Conservation (phyloP, 2,888 invertebrate species). For the Synanthedon andrenaeformis region DNA sequence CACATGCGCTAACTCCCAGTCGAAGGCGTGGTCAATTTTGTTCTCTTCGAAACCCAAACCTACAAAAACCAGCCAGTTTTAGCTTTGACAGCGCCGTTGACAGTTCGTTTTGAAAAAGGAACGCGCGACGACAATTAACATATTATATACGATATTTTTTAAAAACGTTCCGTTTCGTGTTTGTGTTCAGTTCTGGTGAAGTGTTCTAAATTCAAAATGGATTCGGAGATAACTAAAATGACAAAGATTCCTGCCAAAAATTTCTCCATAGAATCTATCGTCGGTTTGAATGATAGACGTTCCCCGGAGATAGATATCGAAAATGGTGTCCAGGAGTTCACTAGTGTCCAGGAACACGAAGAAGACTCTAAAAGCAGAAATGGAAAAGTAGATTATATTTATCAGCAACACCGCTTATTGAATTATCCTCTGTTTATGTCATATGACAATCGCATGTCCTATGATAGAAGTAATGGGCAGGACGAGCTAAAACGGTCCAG, state of each 20-base stretch:
- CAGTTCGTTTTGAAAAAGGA: neutral
- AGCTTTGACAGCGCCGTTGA: neutral
- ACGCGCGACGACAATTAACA: neutral
- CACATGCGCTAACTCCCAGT: neutral
- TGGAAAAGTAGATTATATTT: slow-evolving; percentile 55
- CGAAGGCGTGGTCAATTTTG: neutral
- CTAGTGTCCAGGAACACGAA: slow-evolving; percentile 31
- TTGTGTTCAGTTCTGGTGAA: neutral
- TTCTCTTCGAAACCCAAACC: neutral
- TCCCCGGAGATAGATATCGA: slow-evolving; percentile 64
- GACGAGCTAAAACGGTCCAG: slow-evolving; percentile 57
- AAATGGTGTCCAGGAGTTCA: slow-evolving; percentile 50
- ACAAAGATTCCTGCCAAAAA: slow-evolving; percentile 69
- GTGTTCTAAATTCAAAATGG: slow-evolving; percentile 24
- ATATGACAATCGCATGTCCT: slow-evolving; percentile 49
- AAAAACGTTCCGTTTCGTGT: neutral
- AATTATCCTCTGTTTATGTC: slow-evolving; percentile 65
- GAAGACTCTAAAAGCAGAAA: slow-evolving; percentile 51
- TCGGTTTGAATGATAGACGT: slow-evolving; percentile 48
- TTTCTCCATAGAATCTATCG: slow-evolving; percentile 75
- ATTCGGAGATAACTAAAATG: slow-evolving; percentile 55
- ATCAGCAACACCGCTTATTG: slow-evolving; percentile 52
- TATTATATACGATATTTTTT: too few relatives aligned
- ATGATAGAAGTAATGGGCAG: slow-evolving; percentile 22
- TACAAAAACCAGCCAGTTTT: neutral